A percentile compares a stretch with the other conserved stretches of the same genome.
Conservation (phyloP, 2,113 vertebrate species). For the Barbus barbus region DNA sequence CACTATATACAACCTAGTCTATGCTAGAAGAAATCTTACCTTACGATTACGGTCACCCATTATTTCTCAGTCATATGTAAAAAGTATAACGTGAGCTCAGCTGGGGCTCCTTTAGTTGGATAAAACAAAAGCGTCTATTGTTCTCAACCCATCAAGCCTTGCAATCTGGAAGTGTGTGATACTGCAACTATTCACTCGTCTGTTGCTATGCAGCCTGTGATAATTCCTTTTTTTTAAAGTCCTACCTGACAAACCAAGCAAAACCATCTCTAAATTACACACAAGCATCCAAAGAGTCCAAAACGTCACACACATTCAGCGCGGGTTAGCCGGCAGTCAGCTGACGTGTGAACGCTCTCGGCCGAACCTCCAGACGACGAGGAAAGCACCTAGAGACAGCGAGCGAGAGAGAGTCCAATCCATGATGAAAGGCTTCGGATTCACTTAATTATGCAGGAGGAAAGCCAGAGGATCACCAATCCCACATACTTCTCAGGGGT, state of each 20-base stretch:
- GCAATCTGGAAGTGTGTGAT: background rate
- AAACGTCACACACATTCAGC: background rate
- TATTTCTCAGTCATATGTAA: background rate
- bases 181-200: background rate
- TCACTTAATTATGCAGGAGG: conserved; percentile 74
- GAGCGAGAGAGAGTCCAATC: conserved; percentile 26
- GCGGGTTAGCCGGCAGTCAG: background rate
- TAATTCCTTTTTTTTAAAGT: background rate
- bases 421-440: conserved; percentile 41
- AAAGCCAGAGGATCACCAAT: conserved; percentile 67
- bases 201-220: background rate
- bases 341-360: too few relatives aligned
- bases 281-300: background rate
- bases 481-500: conserved; percentile 63
- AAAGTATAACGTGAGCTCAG: background rate
- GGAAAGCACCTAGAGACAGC: conserved; percentile 29
- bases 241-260: background rate
- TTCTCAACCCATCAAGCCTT: conserved; percentile 10
- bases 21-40: background rate
- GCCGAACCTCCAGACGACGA: background rate
- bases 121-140: conserved; percentile 27
- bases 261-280: background rate
- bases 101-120: background rate
- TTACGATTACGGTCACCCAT: background rate
- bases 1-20: too few relatives aligned